Base-by-base conservation (phyloP, 2,888 invertebrate genomes). In the Bombyx huttoni region DNA sequence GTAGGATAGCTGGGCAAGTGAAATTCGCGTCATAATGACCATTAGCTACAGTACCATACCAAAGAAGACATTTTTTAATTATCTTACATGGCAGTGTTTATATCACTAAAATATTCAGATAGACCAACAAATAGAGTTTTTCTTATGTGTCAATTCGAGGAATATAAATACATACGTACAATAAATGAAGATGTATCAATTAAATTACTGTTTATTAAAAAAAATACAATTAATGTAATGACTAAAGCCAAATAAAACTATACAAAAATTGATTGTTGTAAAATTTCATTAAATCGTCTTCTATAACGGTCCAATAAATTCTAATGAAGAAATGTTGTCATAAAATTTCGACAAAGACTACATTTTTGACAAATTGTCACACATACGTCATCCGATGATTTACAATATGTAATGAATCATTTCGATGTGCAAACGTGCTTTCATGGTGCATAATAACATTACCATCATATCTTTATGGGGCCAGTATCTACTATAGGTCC, bases 401-500 rank as follows among this genome's bases (percentile, higher is more conserved):
- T 63, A 63, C 54, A 54, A 52, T 49, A 55, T 24, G 24, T 1
- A 24, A 24, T 47, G 58, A 61, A 70, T 63, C 40, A 12, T 40
- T 40, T 40, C 63, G 63, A 68, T 59, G 64, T 64, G 70, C 65
- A 62, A 70, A 69, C 64, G 63, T 63, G 61, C 61, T 58, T 70
- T 65, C 68, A 69, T 59, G 56, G 57, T 54, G 59, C 54, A 63
- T 68, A 62, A 69, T 68, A 68, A 62, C 63, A 65, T 62, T 61
- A 58, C 65, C 63, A 61, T 68, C 64, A 64, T 68, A 63, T 60
- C 60, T 68, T 62, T 64, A 68, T 69, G 67, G 57, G 57, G 59
- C 53, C 58, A 53, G 56, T 65, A 65, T 68, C 58, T 58, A 52
- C 56, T 57, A 58, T 64, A 62, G 56, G 64, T 65, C 67, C 62